Conservation (phyloP, 2,113 vertebrate genomes). For the Lophochroa leadbeateri region DNA sequence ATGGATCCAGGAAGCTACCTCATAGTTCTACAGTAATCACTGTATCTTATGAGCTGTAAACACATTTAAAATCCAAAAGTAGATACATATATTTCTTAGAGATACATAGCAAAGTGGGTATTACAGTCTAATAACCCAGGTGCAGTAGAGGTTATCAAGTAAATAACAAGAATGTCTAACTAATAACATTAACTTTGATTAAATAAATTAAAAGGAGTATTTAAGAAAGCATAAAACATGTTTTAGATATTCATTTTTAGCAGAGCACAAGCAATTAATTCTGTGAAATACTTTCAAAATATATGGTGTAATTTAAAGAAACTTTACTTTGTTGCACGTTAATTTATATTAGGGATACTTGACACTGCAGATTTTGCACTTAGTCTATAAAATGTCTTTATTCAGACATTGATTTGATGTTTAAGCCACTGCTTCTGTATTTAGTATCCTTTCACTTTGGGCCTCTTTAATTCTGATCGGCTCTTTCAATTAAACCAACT, state of each 20-base stretch:
- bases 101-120: background rate
- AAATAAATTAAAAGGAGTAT: slow-evolving; percentile 16
- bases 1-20: background rate
- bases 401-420: slow-evolving; percentile 58
- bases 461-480: slow-evolving; percentile 60
- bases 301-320: slow-evolving; percentile 42
- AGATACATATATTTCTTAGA: background rate
- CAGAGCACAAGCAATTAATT: slow-evolving; percentile 26
- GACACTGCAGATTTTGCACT: slow-evolving; percentile 48
- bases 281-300: background rate
- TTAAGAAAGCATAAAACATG: slow-evolving; percentile 45
- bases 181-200: background rate
- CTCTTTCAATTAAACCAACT: slow-evolving; percentile 77
- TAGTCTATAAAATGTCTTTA: slow-evolving; percentile 31
- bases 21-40: background rate
- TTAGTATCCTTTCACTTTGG: slow-evolving; percentile 60
- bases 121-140: background rate
- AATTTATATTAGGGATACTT: slow-evolving; percentile 39
- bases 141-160: background rate
- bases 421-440: slow-evolving; percentile 45
- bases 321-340: slow-evolving; percentile 13
- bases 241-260: slow-evolving; percentile 2
- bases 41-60: background rate
- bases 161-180: slow-evolving; percentile 13
- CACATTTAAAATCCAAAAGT: background rate